phyloP scores from a whole-genome alignment of 2,113 vertebrate species.

The Phalacrocorax brasilianus region DNA sequence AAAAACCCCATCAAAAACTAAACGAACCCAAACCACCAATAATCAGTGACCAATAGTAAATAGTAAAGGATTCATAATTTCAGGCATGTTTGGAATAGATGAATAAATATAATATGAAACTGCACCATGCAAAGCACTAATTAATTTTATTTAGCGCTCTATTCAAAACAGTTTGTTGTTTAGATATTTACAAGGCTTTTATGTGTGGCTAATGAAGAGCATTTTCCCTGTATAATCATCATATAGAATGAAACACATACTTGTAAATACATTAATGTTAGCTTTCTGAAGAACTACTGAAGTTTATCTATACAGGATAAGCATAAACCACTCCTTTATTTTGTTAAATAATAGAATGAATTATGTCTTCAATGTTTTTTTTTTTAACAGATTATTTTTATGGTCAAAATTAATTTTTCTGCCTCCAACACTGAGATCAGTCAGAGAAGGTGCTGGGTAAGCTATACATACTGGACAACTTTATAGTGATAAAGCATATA shows the following conservation, averaged over 20 bases:
- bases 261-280: neutral
- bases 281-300: neutral
- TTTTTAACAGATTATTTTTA: neutral
- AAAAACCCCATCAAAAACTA: neutral
- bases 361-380: neutral
- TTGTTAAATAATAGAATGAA: neutral
- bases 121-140: neutral
- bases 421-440: accelerated
- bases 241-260: neutral
- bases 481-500: neutral
- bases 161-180: neutral
- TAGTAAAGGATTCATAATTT: neutral
- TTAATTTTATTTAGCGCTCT: neutral
- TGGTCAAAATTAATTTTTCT: neutral
- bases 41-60: neutral
- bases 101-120: neutral
- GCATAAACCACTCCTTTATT: neutral
- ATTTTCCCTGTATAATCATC: neutral
- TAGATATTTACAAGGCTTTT: neutral
- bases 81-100: neutral
- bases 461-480: neutral
- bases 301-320: neutral
- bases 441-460: neutral
- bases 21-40: no score
- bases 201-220: neutral